Conservation (phyloP, 2,113 vertebrate genomes). For the Cettia cetti region DNA sequence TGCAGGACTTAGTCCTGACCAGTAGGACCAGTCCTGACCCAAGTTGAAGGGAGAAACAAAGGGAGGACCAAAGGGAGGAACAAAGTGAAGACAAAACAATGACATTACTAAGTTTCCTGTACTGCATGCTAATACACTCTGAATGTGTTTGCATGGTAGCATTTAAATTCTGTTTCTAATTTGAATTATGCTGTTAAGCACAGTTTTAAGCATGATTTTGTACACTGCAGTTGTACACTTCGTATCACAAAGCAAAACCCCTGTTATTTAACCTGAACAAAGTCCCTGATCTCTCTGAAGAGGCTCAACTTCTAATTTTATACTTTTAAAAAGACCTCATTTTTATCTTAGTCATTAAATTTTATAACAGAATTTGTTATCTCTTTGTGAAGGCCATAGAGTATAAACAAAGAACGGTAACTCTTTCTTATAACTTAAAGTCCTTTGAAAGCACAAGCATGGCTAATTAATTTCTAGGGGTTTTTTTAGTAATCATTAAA, state of each 20-base stretch:
- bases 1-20: neutral
- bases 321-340: neutral
- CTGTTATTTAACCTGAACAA: neutral
- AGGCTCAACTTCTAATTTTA: neutral
- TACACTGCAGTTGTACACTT: neutral
- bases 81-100: neutral
- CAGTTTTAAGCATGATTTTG: neutral
- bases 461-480: neutral
- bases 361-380: neutral
- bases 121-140: neutral
- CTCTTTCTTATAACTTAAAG: neutral
- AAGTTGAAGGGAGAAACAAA: neutral
- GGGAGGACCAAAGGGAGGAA: neutral
- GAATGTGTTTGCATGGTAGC: neutral
- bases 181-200: neutral
- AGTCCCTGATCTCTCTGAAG: neutral
- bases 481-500: neutral
- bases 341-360: neutral
- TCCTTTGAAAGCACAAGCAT: neutral
- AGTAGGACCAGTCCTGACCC: neutral
- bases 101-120: neutral
- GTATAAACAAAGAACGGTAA: neutral
- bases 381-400: neutral
- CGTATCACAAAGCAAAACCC: neutral
- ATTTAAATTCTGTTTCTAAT: neutral